Base-by-base conservation (phyloP, 2,113 vertebrate genomes). In the Micronycteris hirsuta region DNA sequence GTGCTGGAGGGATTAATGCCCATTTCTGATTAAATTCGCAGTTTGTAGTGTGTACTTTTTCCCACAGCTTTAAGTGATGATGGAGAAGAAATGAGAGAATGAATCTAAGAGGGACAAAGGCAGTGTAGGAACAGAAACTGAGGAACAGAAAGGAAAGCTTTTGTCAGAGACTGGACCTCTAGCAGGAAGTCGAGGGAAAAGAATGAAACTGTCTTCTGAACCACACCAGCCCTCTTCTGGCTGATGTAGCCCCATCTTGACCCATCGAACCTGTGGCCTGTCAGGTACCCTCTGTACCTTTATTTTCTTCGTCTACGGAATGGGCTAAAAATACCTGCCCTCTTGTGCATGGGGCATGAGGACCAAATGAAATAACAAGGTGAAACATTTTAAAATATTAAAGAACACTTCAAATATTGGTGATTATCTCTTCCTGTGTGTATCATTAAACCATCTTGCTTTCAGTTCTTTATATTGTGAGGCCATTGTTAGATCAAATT, bases 361-460 rank as follows among this genome's bases (percentile, higher is more conserved):
- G 15, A 63, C 38, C 33, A 49, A 92, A 83, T 86, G 33, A 95
- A 97, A 41, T 80, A 80, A 56, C 22, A 86, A 16, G 41, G 7
- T 71, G 58, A 93, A 36, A 71, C 49, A 83, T 61, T 86, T 89
- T 78, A n/a, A 93, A 86, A 89, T 86, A 71, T 43, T 93, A 89
- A 94, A 94, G 73, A 91, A 63, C 52, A 61, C 86, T 94, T 65
- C 78, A 94, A 7, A 73, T 86, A 74, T 15, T 87, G 58, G 7
- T 33, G 36, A 45, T 85, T 12, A 15, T 93, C 31, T 56, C 38
- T n/a, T 94, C 33, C 71, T 71, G 3, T 74, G 17, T 58, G 19
- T 74, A 33, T 90, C 36, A 74, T 56, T 86, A 92, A 28, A 91
- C 36, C 85, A 22, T 36, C 58, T 61, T 96, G 67, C 33, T 86